Evolutionary conservation across 2,113 vertebrate genomes (phyloP).

Genomic region (Echinops telfairi): DNA sequence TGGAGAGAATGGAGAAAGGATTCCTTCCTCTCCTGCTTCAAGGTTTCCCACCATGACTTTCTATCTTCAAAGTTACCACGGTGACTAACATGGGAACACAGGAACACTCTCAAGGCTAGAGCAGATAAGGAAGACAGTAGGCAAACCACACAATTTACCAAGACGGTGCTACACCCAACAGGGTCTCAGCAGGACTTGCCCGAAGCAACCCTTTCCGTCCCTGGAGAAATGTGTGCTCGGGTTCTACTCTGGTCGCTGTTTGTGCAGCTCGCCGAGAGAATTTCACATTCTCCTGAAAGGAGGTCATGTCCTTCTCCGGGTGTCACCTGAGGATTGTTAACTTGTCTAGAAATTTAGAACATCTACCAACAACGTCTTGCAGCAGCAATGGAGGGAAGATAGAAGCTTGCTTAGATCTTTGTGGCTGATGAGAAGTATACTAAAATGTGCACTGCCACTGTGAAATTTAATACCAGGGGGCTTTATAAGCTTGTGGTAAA

Average conservation of each 20-base stretch:
- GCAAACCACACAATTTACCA: neutral
- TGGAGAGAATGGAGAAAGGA: no score
- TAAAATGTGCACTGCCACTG: no score
- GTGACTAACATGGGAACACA: neutral
- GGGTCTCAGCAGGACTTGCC: neutral
- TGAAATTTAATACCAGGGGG: no score
- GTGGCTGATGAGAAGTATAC: neutral
- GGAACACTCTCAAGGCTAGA: neutral
- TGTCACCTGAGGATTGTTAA: neutral
- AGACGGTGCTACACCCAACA: neutral
- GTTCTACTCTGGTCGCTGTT: neutral
- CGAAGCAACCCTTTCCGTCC: neutral
- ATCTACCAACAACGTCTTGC: neutral
- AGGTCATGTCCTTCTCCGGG: no score
- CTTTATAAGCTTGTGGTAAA: no score
- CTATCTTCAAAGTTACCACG: neutral
- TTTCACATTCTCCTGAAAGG: no score
- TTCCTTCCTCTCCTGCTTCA: neutral
- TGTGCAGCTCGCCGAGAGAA: neutral
- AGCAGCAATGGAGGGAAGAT: neutral
- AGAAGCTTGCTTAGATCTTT: neutral
- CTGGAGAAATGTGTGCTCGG: neutral
- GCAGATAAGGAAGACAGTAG: neutral
- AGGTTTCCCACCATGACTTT: neutral
- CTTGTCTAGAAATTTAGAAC: conserved; percentile 15